A percentile compares a stretch with the other conserved stretches of the same genome.
Evolutionary conservation across 2,797 vertebrate species (phyloP).

Genomic region (Pangasius mekongensis): DNA sequence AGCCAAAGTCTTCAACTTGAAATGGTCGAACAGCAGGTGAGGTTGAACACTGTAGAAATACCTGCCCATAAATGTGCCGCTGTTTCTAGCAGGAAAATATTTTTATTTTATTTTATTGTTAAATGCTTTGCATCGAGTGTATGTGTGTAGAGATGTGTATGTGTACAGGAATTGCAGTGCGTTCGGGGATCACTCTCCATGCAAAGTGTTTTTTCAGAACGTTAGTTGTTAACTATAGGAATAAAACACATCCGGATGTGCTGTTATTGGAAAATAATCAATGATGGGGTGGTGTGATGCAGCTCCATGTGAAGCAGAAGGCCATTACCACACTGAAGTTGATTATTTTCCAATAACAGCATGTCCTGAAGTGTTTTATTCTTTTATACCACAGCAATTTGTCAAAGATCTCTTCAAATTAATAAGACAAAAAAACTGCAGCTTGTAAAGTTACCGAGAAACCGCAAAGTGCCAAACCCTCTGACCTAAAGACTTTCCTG

Average conservation of each 20-base stretch:
- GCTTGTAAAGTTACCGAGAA: not conserved
- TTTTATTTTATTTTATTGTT: not conserved
- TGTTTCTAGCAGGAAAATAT: not conserved
- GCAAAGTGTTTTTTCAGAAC: too few species aligned
- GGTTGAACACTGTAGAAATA: not conserved
- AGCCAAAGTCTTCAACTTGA: slow-evolving; percentile 77
- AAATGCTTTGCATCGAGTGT: not conserved
- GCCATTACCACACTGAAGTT: not conserved
- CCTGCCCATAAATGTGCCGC: not conserved
- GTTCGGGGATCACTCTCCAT: too few species aligned
- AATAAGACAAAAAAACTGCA: not conserved
- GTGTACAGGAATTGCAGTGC: too few species aligned
- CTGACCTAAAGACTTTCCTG: not conserved
- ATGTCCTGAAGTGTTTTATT: not conserved
- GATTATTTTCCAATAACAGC: not conserved
- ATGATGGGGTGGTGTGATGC: not conserved
- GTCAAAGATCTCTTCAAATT: not conserved
- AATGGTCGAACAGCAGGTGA: slow-evolving; percentile 78
- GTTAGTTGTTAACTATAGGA: too few species aligned
- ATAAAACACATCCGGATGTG: too few species aligned
- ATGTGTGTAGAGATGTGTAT: too few species aligned
- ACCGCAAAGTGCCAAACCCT: not conserved
- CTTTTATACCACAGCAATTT: not conserved
- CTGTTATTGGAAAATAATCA: not conserved
- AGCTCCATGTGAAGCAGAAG: not conserved